Evolutionary conservation across 2,113 vertebrate species (phyloP), one percentile per base, ranked within the genome.

Genomic region (Notothenia coriiceps): DNA sequence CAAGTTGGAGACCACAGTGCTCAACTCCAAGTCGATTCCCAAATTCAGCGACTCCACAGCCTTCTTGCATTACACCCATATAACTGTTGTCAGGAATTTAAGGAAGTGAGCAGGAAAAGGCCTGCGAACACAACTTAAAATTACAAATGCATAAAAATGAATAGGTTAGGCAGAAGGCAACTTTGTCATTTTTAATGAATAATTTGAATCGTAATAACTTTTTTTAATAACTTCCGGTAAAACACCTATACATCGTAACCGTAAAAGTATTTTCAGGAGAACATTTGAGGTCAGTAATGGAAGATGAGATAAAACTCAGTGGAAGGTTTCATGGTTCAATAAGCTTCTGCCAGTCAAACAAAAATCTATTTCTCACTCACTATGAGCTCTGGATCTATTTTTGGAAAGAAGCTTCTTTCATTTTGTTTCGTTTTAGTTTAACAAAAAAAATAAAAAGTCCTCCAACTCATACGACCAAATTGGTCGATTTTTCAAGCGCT

Each of bases 211-310:
- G 6, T 35, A 35, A 50, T 50, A 50, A 61, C 8, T 22, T 51
- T 14, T 70, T 22, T 56, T 8, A 35, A 35, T 2, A 7, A 55
- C n/a, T 69, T 44, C 12, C 4, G 2, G 8, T 0, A 22, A 55
- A 44, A 69, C 5, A 1, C 7, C 2, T 3, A 10, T 13, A 20
- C 22, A 7, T 46, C 25, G 5, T 63, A 1, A 0, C 1, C 12
- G 14, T 64, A 35, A 60, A 13, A 14, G 22, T 44, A 13, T 75
- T 65, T 57, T 59, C 62, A 54, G 22, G 51, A 57, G 22, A 40
- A 35, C 12, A 55, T 66, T 70, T 79, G 64, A 72, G 68, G 44
- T 74, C 78, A 55, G 69, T 78, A 60, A 69, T 85, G 47, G 65
- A 6, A 25, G 6, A 50, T 33, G 59, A 74, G 67, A 61, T 66